A percentile compares a stretch with the other conserved stretches of the same genome.
Conservation (phyloP, 2,113 vertebrate species). For the Ceratotherium simum region DNA sequence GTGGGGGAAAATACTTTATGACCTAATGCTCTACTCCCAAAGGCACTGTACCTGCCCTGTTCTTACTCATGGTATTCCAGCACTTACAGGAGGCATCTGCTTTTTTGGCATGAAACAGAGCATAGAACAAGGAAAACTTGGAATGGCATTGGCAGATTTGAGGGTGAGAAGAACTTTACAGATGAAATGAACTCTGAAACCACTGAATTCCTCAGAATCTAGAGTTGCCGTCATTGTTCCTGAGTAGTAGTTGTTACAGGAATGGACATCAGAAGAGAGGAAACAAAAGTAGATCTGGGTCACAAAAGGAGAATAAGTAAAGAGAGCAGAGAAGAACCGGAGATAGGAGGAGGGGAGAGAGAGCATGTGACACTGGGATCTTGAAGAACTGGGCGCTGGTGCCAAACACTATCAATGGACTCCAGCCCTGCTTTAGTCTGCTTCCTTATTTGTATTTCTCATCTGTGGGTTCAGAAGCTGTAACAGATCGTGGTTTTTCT, state of each 20-base stretch:
- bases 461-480: rapidly evolving
- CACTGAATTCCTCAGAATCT: constrained; percentile 75
- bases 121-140: background rate
- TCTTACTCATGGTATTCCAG: background rate
- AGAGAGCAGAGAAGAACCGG: background rate
- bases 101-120: background rate
- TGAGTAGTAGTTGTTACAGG: constrained; percentile 32
- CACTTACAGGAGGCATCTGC: constrained; percentile 35
- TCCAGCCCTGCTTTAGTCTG: background rate
- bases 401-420: background rate
- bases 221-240: constrained; percentile 12
- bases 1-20: background rate
- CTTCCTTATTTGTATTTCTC: background rate
- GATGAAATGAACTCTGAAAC: constrained; percentile 43
- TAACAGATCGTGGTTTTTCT: background rate
- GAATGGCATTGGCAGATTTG: background rate
- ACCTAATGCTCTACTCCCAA: constrained; percentile 9
- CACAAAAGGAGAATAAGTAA: constrained; percentile 41
- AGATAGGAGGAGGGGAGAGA: background rate
- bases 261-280: constrained; percentile 72
- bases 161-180: background rate
- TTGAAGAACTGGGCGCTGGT: background rate
- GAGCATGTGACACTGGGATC: rapidly evolving
- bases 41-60: constrained; percentile 22
- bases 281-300: constrained; percentile 10